Evolutionary conservation across 2,113 vertebrate species (phyloP).

Genomic region (Tauraco erythrolophus): DNA sequence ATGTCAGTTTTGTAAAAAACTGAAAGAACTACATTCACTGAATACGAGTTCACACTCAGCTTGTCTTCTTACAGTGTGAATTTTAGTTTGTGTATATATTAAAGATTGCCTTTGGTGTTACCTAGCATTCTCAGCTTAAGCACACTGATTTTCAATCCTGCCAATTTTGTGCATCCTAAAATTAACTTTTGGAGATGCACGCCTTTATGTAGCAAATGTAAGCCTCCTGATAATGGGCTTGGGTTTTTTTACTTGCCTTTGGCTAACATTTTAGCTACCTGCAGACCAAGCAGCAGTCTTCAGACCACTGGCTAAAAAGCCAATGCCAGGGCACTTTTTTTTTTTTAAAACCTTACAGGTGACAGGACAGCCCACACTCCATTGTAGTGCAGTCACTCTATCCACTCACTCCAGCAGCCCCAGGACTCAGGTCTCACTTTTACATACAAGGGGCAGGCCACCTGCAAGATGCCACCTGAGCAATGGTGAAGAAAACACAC

Average conservation of each 20-base stretch:
- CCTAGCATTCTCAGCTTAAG: background rate
- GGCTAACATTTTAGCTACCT: background rate
- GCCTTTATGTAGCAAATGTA: background rate
- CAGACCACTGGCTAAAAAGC: background rate
- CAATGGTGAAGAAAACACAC: background rate
- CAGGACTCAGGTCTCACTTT: background rate
- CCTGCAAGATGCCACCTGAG: background rate
- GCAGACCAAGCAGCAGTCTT: accelerated
- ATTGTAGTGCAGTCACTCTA: accelerated
- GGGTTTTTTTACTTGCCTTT: background rate
- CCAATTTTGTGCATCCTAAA: background rate
- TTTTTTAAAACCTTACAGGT: accelerated
- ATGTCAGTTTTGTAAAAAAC: background rate
- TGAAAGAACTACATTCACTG: background rate
- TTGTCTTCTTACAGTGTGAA: background rate
- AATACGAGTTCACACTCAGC: background rate
- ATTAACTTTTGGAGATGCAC: background rate
- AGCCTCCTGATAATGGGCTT: background rate
- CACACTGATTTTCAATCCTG: background rate
- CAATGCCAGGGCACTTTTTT: accelerated
- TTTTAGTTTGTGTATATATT: background rate
- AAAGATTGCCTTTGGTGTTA: accelerated
- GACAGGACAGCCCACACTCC: background rate
- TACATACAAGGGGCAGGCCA: background rate
- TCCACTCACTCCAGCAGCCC: background rate